phyloP scores from a whole-genome alignment of 92 coral and sea anemone genomes.

The Bergia sp. region DNA sequence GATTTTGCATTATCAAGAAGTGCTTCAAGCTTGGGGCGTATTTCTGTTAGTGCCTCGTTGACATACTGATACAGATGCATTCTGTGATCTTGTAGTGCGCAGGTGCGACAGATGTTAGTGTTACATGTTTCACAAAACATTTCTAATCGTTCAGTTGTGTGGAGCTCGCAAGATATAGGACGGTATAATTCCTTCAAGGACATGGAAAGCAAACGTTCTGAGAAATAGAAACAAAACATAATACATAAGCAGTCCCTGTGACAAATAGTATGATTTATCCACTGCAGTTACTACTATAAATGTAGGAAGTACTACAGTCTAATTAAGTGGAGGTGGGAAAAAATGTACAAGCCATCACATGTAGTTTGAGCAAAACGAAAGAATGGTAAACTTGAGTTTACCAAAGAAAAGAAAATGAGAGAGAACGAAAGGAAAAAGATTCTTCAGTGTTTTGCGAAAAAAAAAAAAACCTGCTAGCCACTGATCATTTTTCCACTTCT shows the following conservation, averaged over 20 bases:
- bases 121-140: slow-evolving; percentile 67
- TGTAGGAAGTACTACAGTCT: too few relatives aligned
- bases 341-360: too few relatives aligned
- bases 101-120: slow-evolving; percentile 62
- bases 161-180: slow-evolving; percentile 57
- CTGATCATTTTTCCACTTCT: too few relatives aligned
- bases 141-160: slow-evolving; percentile 49
- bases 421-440: too few relatives aligned
- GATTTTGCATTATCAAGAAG: slow-evolving; percentile 53
- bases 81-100: slow-evolving; percentile 64
- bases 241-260: neutral
- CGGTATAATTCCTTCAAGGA: slow-evolving; percentile 65
- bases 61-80: slow-evolving; percentile 55
- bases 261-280: neutral
- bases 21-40: slow-evolving; percentile 49
- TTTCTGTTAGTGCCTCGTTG: slow-evolving; percentile 49
- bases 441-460: too few relatives aligned
- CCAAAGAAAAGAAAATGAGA: too few relatives aligned
- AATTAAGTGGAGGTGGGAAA: neutral
- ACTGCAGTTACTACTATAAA: neutral
- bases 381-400: too few relatives aligned
- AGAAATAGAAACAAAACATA: neutral
- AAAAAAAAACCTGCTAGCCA: too few relatives aligned
- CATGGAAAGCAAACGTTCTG: slow-evolving; percentile 60
- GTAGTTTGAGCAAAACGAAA: too few relatives aligned